A percentile compares a stretch with the other conserved stretches of the same genome.
Conservation (phyloP, 2,113 vertebrate species). For the Dicrurus megarhynchus region DNA sequence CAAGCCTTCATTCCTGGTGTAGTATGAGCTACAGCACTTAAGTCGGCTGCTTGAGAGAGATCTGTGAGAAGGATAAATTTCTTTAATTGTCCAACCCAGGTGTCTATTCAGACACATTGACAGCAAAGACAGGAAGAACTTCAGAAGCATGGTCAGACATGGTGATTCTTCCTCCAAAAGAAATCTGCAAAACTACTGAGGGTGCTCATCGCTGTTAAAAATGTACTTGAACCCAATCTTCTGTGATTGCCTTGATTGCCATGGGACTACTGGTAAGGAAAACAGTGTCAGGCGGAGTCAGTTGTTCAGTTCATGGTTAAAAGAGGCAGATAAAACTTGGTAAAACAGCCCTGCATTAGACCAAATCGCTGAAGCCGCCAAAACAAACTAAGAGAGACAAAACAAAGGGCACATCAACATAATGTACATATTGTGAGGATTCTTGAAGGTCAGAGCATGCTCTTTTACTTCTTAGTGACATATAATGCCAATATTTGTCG, state of each 20-base stretch:
- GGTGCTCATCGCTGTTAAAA: neutral
- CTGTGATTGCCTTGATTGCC: neutral
- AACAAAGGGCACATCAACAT: constrained; percentile 84
- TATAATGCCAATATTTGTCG: constrained; percentile 81
- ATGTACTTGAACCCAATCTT: neutral
- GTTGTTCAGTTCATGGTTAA: constrained; percentile 53
- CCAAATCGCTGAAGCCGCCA: constrained; percentile 43
- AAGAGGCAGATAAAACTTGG: constrained; percentile 51
- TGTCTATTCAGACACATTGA: neutral
- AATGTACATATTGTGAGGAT: constrained; percentile 77
- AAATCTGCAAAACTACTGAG: neutral
- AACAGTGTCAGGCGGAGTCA: neutral
- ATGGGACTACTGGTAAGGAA: neutral
- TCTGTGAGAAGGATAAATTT: neutral
- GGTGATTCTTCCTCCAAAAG: neutral
- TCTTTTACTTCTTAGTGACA: constrained; percentile 79
- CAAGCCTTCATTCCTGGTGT: neutral
- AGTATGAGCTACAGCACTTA: neutral
- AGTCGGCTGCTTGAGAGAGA: neutral
- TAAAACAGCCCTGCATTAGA: constrained; percentile 50
- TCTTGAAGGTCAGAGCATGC: constrained; percentile 79
- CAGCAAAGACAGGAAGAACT: neutral
- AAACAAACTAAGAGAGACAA: constrained; percentile 72
- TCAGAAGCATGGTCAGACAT: neutral
- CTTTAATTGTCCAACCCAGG: neutral